Base-by-base conservation (phyloP, 2,888 invertebrate species). In the Buathra laborator region DNA sequence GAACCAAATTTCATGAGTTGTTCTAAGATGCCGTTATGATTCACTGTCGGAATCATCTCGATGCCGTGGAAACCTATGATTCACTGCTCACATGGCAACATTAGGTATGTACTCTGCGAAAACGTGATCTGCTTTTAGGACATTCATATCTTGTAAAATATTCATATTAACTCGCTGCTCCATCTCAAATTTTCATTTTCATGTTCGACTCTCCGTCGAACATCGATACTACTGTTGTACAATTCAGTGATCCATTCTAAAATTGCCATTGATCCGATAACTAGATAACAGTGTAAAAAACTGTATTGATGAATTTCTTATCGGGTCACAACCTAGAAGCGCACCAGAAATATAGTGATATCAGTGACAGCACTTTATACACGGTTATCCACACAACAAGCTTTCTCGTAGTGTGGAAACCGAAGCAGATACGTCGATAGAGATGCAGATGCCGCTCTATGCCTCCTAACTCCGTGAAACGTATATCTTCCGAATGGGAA, bases 21-120 rank as follows among this genome's bases (percentile, higher is more conserved):
- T 68, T 37, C 37, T 32, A 79, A 67, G 81, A 81, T 66, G 24
- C 70, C 81, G 59, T 71, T 72, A 64, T 53, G 59, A 56, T 53
- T 66, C 24, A 16, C 44, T 16, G 66, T 43, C 24, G 19, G 70
- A 24, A n/a, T 46, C 46, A 32, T 66, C 44, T 48, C 70, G 62
- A 72, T 81, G 77, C 71, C 56, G 64, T 37, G 62, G 44, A 9
- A 67, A 44, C 48, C 10, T 59, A 51, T 59, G 72, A 48, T 68
- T 67, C 56, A 44, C 10, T 59, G 66, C 46, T 72, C 14, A 37
- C 64, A 24, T 44, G 48, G 29, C 67, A 72, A 82, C 66, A 32
- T 77, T 59, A 48, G 24, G 2, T 24, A 5, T 29, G 5, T 9
- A 59, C 3, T 14, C 14, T 1, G 6, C n/a, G 29, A 59, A 59